These are phyloP conservation scores for Ephialtes manifestator DNA, from an alignment of 2,888 invertebrate genomes.

Conservation along the genomic window DNA sequence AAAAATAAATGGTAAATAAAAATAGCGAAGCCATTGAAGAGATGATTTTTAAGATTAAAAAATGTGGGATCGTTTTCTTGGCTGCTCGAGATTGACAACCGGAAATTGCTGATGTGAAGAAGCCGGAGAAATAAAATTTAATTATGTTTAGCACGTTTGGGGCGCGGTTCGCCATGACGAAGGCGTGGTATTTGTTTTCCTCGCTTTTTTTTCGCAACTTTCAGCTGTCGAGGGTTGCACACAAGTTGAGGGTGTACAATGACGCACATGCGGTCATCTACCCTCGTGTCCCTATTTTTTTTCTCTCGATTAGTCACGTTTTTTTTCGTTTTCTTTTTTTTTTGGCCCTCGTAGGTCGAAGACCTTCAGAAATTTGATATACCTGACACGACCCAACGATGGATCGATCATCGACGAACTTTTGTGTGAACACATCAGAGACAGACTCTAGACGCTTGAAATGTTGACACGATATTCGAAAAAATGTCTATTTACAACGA, in stretches of 20 bases:
- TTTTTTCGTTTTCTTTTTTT: conserved; percentile 1
- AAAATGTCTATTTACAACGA: too few relatives aligned
- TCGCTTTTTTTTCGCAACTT: conserved; percentile 40
- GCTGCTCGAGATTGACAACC: conserved; percentile 34
- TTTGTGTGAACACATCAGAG: not conserved
- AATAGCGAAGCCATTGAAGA: conserved; percentile 15
- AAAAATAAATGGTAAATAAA: too few relatives aligned
- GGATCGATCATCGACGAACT: not conserved
- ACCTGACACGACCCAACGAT: conserved; percentile 2
- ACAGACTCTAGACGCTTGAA: not conserved
- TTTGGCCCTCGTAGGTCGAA: not conserved
- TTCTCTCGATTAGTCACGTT: conserved; percentile 35
- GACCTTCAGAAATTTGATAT: conserved; percentile 30
- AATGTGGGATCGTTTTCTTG: not conserved
- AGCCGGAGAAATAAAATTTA: conserved; percentile 60
- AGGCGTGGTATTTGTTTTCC: conserved; percentile 33
- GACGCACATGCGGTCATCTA: conserved; percentile 39
- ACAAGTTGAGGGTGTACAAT: not conserved
- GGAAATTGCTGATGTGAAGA: conserved; percentile 59
- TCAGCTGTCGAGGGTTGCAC: not conserved
- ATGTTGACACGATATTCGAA: not conserved
- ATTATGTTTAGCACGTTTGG: conserved; percentile 46
- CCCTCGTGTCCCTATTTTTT: conserved; percentile 20
- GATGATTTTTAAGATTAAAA: not conserved
- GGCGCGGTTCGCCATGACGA: conserved; percentile 38